Conservation (phyloP, 2,888 invertebrate species). For the Poecilus cupreus region DNA sequence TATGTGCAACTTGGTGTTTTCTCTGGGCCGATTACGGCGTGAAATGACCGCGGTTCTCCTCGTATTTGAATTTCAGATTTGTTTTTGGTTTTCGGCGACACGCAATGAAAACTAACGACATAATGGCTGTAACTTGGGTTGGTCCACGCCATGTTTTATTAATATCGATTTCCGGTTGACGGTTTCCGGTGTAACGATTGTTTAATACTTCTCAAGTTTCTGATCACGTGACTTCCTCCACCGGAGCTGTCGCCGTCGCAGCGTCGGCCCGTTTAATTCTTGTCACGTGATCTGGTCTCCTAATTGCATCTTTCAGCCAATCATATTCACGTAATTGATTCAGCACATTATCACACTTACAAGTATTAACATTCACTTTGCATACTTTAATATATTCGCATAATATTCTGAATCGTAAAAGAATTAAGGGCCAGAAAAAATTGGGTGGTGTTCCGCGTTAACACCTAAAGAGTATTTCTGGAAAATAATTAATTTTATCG, state of each 20-base stretch:
- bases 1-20: too few relatives aligned
- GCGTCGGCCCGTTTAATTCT: conserved; percentile 27
- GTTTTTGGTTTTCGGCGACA: background rate
- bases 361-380: too few relatives aligned
- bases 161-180: conserved; percentile 44
- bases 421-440: too few relatives aligned
- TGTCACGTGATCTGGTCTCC: background rate
- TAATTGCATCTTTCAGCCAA: conserved; percentile 12
- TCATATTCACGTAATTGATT: background rate
- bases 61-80: conserved; percentile 36
- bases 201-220: conserved; percentile 44
- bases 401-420: too few relatives aligned
- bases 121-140: conserved; percentile 31
- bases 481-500: conserved; percentile 41
- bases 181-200: conserved; percentile 29
- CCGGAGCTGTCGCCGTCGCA: too few relatives aligned
- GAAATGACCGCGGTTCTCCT: background rate
- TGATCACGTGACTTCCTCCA: conserved; percentile 18
- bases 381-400: too few relatives aligned
- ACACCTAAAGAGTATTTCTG: conserved; percentile 13
- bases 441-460: background rate
- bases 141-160: conserved; percentile 44
- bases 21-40: background rate
- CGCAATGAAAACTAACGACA: conserved; percentile 47
- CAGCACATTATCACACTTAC: too few relatives aligned